Evolutionary conservation across 1,140 invertebrate species (phyloP), one percentile per base, ranked within the genome.

Genomic region (Procambarus virginalis): DNA sequence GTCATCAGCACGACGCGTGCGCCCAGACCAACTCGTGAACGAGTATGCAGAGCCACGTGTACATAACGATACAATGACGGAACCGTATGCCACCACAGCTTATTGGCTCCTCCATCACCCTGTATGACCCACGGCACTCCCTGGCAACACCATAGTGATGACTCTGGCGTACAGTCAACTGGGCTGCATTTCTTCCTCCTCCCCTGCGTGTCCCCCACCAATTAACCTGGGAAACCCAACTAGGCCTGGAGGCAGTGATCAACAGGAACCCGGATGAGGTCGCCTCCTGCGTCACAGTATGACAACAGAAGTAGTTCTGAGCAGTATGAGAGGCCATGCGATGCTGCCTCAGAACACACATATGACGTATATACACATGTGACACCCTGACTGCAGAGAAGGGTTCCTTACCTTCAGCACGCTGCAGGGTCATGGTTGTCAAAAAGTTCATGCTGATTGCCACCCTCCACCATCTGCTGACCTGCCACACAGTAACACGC

Each of bases 171-270:
- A 10, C 81, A 83, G 81, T 83, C 51, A 86, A 92, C 75, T 92
- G 91, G 91, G 75, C 91, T 3, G 89, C 89, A 12, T 80, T 92
- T 17, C 22, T 92, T 4, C 91, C 91, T 12, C 91, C 91, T 45
- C 91, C 91, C 91, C 91, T 14, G 55, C 88, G 6, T 92, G 84
- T 75, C 91, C 91, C 6, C 91, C 91, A n/a, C 91, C 91, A 17
- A 81, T 45, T 17, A 73, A 89, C 46, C 12, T 55, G 12, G 51
- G 51, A 55, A 45, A 79, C n/a, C 68, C 46, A 6, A 70, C 76
- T 17, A 64, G 70, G 5, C 76, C 70, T n/a, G 85, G 88, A 8
- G 80, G 64, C 70, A 90, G 84, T 55, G 84, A 87, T 34, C 68
- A 51, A n/a, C 70, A 84, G 49, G 64, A 78, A 73, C 86, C 22